Base-by-base conservation (phyloP, 2,888 invertebrate species). In the Drosophila prolongata region DNA sequence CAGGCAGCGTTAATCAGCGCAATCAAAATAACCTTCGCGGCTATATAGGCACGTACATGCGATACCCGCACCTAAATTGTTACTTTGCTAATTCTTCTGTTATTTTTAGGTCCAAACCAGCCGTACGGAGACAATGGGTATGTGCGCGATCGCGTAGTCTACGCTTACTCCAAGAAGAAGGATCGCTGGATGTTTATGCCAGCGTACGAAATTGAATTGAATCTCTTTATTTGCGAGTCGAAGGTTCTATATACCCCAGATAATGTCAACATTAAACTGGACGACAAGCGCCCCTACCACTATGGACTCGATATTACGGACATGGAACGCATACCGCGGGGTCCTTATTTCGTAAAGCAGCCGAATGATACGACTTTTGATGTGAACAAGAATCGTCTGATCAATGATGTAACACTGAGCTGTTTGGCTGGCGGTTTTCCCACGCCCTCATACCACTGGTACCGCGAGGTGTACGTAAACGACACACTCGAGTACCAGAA, bases 361-460 rank as follows among this genome's bases (percentile, higher is more conserved):
- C 98, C 98, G 0, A 93, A 94, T 13, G 95, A 96, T 90, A 96
- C 95, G 16, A 96, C 97, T 13, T 97, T 96, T 92, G 98, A 98
- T 92, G 94, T 96, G 9, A 95, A 95, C 10, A 95, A 94, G 82
- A 94, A 95, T 76, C 94, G 94, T 75, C 90, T 94, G 53, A 93
- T 93, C 16, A 96, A 97, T 90, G 96, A 96, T 92, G 95, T 97
- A 0, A 94, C 95, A 9, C 91, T 98, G 10, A 95, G 95, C 77
- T 97, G 97, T 87, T 93, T 96, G 65, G 97, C 97, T 77, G 96
- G 95, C 76, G 98, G 98, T 0, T 98, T 95, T 91, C 98, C 98
- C 5, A 95, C 97, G 24, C 98, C 98, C 0, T 95, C 94, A 0
- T 98, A 98, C 90, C 95, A 95, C 87, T 98, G 98, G 98, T 98